phyloP scores from a whole-genome alignment of 2,888 invertebrate genomes.

The Campoplex capitator region DNA sequence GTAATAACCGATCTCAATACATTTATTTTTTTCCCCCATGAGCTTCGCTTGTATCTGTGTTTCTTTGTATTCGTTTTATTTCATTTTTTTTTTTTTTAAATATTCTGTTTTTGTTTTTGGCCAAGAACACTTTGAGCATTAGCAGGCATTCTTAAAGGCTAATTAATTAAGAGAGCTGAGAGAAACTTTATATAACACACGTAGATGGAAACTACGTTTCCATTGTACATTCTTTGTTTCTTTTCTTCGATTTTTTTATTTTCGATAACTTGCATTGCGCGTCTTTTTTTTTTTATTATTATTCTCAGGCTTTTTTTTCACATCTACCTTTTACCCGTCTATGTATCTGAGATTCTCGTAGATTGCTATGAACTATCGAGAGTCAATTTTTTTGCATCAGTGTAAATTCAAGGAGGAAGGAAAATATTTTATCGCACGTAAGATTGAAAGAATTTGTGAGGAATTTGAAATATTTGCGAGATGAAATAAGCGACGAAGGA shows the following conservation, averaged over 20 bases:
- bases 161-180: constrained; percentile 70
- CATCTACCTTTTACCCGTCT: constrained; percentile 51
- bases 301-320: constrained; percentile 27
- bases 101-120: constrained; percentile 61
- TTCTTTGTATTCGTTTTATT: background rate
- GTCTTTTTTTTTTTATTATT: constrained; percentile 19
- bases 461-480: background rate
- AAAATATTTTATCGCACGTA: background rate
- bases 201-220: constrained; percentile 79
- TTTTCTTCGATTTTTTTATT: constrained; percentile 21
- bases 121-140: constrained; percentile 81
- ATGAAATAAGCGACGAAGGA: background rate
- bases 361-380: constrained; percentile 63
- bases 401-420: background rate
- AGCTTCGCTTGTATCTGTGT: constrained; percentile 35
- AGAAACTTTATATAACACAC: constrained; percentile 77
- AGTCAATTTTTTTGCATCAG: constrained; percentile 35
- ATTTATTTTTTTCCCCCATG: constrained; percentile 47
- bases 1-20: constrained; percentile 46
- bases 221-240: constrained; percentile 58
- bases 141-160: constrained; percentile 80
- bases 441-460: background rate
- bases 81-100: background rate
- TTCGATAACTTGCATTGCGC: background rate
- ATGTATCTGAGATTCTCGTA: constrained; percentile 59